phyloP scores from a whole-genome alignment of 2,888 invertebrate species.

The Saturnia japonica region DNA sequence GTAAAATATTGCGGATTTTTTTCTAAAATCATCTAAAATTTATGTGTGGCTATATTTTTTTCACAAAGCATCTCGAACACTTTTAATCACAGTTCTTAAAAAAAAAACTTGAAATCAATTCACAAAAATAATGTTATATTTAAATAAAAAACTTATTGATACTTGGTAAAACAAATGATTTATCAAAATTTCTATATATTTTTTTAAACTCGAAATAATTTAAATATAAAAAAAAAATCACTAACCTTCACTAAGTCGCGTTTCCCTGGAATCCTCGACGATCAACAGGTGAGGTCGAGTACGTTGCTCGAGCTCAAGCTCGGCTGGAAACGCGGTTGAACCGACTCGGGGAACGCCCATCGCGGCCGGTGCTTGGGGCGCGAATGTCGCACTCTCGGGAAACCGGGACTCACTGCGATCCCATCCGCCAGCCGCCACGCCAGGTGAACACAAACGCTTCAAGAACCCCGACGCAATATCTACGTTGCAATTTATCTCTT shows the following conservation, averaged over 20 bases:
- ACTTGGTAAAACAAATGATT: background rate
- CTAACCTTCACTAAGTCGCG: constrained; percentile 68
- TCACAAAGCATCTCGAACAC: no score
- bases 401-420: constrained; percentile 31
- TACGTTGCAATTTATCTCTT: constrained; percentile 21
- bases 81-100: no score
- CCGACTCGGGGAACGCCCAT: constrained; percentile 72
- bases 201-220: background rate
- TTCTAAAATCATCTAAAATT: background rate
- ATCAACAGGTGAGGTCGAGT: constrained; percentile 76
- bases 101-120: no score
- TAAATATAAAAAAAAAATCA: constrained; percentile 19
- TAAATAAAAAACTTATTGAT: background rate
- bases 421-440: constrained; percentile 22
- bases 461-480: constrained; percentile 1
- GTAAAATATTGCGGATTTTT: constrained; percentile 13
- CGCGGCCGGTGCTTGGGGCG: constrained; percentile 73
- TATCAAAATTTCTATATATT: background rate
- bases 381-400: constrained; percentile 57
- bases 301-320: constrained; percentile 58
- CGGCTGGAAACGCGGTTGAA: constrained; percentile 59
- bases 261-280: constrained; percentile 72
- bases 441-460: constrained; percentile 24
- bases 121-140: no score
- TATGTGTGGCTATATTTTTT: no score